These are phyloP conservation scores for Rhynchonema sp. DNA, from an alignment of 2,888 invertebrate species.

Conservation along the genomic window DNA sequence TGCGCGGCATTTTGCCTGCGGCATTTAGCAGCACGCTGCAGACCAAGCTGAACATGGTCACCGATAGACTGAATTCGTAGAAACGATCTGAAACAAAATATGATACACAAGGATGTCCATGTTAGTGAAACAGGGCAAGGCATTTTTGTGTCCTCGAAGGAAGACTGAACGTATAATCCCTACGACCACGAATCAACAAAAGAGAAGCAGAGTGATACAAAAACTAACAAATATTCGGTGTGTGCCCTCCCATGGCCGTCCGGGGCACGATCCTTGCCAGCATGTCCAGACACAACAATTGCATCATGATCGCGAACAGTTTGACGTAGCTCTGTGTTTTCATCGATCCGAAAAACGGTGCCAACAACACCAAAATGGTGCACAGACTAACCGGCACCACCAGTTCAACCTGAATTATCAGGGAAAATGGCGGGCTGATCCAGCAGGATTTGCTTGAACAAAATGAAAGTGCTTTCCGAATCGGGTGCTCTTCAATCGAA, in stretches of 20 bases:
- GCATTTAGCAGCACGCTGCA: neutral
- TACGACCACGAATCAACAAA: neutral
- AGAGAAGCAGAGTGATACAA: too few relatives aligned
- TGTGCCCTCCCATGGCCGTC: neutral
- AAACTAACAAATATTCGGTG: neutral
- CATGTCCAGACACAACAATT: neutral
- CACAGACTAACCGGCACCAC: slow-evolving; percentile 2
- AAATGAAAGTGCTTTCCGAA: too few relatives aligned
- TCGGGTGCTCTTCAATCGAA: too few relatives aligned
- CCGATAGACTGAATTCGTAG: neutral
- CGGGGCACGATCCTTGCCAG: neutral
- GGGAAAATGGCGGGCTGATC: too few relatives aligned
- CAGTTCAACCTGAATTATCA: neutral
- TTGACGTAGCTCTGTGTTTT: neutral
- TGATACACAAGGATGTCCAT: neutral
- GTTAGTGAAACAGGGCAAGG: too few relatives aligned
- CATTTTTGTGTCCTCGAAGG: too few relatives aligned
- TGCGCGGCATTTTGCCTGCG: neutral
- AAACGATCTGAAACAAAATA: neutral
- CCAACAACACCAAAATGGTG: neutral
- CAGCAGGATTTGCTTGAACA: too few relatives aligned
- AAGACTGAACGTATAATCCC: too few relatives aligned
- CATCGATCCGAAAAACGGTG: neutral
- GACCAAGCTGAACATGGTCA: neutral
- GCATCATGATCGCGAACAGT: neutral